Percentiles rank a stretch among this genome's conserved stretches.
Conservation (phyloP, 2,888 invertebrate species). For the Ormyrus pomaceus region DNA sequence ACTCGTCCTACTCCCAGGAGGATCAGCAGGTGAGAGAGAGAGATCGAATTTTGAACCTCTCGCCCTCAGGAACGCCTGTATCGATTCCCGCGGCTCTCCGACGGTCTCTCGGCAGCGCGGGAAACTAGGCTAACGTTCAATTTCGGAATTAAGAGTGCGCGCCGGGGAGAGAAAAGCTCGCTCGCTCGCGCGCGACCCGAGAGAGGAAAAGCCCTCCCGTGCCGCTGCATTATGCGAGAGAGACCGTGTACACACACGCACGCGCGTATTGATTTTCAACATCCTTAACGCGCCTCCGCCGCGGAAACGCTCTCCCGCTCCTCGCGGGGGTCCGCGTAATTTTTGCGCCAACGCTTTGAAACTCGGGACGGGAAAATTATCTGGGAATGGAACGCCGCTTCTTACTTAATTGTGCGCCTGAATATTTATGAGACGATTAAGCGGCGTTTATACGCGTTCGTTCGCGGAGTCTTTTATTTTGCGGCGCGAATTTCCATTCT, state of each 20-base stretch:
- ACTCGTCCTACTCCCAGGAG: slow-evolving; percentile 54
- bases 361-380: neutral
- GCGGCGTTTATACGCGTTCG: neutral
- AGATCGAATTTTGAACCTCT: neutral
- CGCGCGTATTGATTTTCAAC: slow-evolving; percentile 52
- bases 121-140: neutral
- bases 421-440: neutral
- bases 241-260: slow-evolving; percentile 6
- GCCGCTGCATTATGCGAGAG: slow-evolving; percentile 2
- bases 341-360: slow-evolving; percentile 23
- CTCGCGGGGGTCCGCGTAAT: slow-evolving; percentile 2
- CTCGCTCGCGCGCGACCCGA: too few relatives aligned
- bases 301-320: neutral
- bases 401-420: neutral
- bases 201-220: neutral
- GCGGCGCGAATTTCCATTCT: too few relatives aligned
- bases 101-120: neutral
- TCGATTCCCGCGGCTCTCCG: neutral
- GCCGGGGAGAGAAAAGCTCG: neutral
- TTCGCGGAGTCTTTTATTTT: too few relatives aligned
- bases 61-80: neutral
- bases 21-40: slow-evolving; percentile 41
- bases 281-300: slow-evolving; percentile 48
- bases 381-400: neutral
- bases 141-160: too few relatives aligned